phyloP scores from a whole-genome alignment of 2,113 vertebrate genomes.

The Ranitomeya imitator region DNA sequence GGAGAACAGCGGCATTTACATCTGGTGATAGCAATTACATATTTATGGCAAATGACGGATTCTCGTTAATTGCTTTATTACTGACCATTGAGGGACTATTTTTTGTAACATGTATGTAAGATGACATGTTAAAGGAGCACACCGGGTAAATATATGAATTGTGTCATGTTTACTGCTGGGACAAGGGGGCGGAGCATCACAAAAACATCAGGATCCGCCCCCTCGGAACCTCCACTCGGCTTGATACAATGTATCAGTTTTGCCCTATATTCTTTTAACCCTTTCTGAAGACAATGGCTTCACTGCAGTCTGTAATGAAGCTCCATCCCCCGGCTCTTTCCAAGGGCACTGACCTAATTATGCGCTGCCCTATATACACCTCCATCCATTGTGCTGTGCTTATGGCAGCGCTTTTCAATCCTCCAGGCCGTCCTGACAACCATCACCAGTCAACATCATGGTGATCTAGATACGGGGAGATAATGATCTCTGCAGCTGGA shows the following conservation, averaged over 20 bases:
- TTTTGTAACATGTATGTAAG: background rate
- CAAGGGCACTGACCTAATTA: slow-evolving; percentile 30
- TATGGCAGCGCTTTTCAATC: slow-evolving; percentile 1
- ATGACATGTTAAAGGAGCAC: background rate
- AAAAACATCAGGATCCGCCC: background rate
- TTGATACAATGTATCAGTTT: background rate
- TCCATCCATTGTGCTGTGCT: background rate
- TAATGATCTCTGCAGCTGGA: slow-evolving; percentile 3
- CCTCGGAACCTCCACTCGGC: background rate
- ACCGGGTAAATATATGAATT: too few relatives aligned
- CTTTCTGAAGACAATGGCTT: background rate
- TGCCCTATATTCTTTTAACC: background rate
- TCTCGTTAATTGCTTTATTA: too few relatives aligned
- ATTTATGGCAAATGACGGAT: too few relatives aligned
- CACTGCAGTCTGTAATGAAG: background rate
- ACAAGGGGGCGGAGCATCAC: background rate
- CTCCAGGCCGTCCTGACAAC: background rate
- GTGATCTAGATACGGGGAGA: background rate
- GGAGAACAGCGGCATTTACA: too few relatives aligned
- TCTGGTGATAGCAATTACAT: too few relatives aligned
- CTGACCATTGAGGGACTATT: too few relatives aligned
- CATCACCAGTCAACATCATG: background rate
- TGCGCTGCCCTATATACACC: slow-evolving; percentile 26
- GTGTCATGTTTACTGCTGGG: background rate
- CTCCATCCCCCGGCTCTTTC: background rate